Evolutionary conservation across 1,140 invertebrate species (phyloP), one percentile per base, ranked within the genome.

Genomic region (Macrostomum lignano): DNA sequence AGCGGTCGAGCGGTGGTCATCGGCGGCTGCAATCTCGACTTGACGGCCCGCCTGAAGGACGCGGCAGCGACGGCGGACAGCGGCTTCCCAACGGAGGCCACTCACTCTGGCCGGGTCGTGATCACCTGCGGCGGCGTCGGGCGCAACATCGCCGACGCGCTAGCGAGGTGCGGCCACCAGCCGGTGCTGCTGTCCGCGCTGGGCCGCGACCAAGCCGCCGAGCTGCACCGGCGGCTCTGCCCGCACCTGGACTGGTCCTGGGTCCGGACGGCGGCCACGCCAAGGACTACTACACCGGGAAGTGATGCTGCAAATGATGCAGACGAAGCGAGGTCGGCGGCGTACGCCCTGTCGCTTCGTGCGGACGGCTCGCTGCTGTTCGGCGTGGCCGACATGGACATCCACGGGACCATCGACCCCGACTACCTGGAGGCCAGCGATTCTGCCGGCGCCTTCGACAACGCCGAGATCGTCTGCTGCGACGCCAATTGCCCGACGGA

Each of bases 111-210:
- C 1, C 38, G 29, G 25, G 37, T 55, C 13, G 31, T n/a, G n/a
- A n/a, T n/a, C n/a, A n/a, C n/a, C n/a, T 9, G n/a, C n/a, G 82
- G 81, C 2, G 81, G 82, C 7, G 84, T 93, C 0, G 82, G 67
- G 0, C 63, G 79, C 21, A 93, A 91, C 46, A 62, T 88, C n/a
- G 73, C 74, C 0, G 75, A 82, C 40, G 72, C 72, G 26, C 54
- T 91, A 6, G 62, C 62, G 32, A 67, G 71, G 41, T 60, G 88
- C 3, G 67, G 69, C 13, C 61, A 55, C 17, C 39, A 60, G 4
- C 45, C 49, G 9, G 58, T 68, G 28, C 64, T 88, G 21, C 60
- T 93, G 31, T 74, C 77, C 0, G 70, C 70, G 1, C 55, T 88
- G 25, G 79, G 78, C 0, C 58, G 68, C 26, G 74, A 81, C 52